phyloP scores from a whole-genome alignment of 2,888 invertebrate genomes.

The Amblyjoppa fuscipennis region DNA sequence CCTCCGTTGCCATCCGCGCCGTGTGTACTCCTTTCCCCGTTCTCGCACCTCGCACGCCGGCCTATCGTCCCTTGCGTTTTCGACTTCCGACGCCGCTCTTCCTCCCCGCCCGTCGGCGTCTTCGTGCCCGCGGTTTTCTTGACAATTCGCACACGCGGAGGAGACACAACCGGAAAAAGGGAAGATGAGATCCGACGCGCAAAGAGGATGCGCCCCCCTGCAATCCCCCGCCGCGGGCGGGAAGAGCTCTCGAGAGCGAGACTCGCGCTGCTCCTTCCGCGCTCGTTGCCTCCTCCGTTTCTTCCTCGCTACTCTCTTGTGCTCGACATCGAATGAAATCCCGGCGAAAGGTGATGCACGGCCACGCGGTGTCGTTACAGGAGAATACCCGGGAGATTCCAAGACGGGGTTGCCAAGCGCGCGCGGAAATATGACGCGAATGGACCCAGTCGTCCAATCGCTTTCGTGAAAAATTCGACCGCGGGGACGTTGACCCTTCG shows the following conservation, averaged over 20 bases:
- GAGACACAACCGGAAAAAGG: constrained; percentile 3
- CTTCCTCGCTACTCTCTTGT: constrained; percentile 48
- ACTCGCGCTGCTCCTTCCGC: constrained; percentile 9
- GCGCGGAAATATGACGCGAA: not conserved
- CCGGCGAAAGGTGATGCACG: constrained; percentile 61
- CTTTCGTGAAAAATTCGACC: too few relatives aligned
- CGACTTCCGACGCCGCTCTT: constrained; percentile 33
- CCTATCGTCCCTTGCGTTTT: constrained; percentile 26
- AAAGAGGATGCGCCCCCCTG: constrained; percentile 25
- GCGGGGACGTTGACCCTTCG: too few relatives aligned
- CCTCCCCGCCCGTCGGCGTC: constrained; percentile 30
- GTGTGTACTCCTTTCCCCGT: constrained; percentile 32
- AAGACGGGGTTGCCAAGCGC: not conserved
- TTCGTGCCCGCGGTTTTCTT: constrained; percentile 35
- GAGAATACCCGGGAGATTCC: not conserved
- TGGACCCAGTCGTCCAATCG: too few relatives aligned
- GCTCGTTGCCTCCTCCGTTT: constrained; percentile 38
- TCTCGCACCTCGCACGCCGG: constrained; percentile 25
- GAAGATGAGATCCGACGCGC: constrained; percentile 42
- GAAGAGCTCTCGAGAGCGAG: not conserved
- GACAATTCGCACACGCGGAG: constrained; percentile 13
- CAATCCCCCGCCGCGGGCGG: constrained; percentile 4
- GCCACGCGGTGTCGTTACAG: not conserved
- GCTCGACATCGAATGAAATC: constrained; percentile 67
- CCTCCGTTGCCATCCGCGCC: not conserved